A percentile compares a stretch with the other conserved stretches of the same genome.
Evolutionary conservation across 2,888 invertebrate genomes (phyloP).

Genomic region (Andrena fulva): DNA sequence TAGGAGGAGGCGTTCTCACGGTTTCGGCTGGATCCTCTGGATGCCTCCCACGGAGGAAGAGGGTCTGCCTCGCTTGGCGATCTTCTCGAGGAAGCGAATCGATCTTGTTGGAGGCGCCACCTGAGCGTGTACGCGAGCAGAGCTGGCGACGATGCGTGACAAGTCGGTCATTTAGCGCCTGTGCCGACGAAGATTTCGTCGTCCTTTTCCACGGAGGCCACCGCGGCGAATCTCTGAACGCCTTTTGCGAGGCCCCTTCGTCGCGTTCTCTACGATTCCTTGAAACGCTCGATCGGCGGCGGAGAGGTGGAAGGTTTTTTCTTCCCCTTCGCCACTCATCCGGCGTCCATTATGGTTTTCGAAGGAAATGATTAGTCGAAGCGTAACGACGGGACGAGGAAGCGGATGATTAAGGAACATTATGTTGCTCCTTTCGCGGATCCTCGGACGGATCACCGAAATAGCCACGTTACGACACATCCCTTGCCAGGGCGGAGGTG

Average conservation of each 20-base stretch:
- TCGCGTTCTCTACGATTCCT: conserved; percentile 39
- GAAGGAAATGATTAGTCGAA: conserved; percentile 53
- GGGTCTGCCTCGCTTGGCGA: not conserved
- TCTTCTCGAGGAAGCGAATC: conserved; percentile 3
- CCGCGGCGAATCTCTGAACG: conserved; percentile 37
- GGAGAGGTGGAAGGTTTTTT: conserved; percentile 16
- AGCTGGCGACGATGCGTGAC: conserved; percentile 34
- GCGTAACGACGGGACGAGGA: conserved; percentile 40
- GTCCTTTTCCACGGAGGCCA: conserved; percentile 36
- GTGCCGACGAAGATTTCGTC: conserved; percentile 16
- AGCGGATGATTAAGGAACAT: conserved; percentile 26
- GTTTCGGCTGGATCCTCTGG: conserved; percentile 8
- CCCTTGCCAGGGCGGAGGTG: not conserved
- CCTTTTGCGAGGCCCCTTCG: not conserved
- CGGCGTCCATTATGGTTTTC: conserved; percentile 48
- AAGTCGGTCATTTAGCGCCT: conserved; percentile 43
- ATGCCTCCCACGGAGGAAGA: not conserved
- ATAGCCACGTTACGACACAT: not conserved
- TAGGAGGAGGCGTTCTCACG: conserved; percentile 36
- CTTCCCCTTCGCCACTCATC: conserved; percentile 20
- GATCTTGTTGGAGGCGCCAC: conserved; percentile 4
- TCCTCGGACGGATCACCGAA: not conserved
- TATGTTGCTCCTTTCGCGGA: conserved; percentile 25
- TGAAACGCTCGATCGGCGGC: conserved; percentile 27
- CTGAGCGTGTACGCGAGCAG: conserved; percentile 4